Evolutionary conservation across 2,113 vertebrate genomes (phyloP), one percentile per base, ranked within the genome.

Genomic region (Pluvialis apricaria): DNA sequence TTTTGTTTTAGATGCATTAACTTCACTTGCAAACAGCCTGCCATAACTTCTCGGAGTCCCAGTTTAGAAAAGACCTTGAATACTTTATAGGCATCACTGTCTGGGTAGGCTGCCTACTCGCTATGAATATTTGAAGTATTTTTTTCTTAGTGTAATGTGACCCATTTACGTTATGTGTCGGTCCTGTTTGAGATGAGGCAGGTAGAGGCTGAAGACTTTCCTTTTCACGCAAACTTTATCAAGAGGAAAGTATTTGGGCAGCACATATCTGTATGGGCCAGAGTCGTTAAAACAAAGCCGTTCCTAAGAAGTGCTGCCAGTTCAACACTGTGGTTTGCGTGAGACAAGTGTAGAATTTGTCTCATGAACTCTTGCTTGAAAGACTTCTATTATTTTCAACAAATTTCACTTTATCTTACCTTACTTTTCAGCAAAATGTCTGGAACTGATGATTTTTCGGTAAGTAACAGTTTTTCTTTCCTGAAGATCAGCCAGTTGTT

Each of bases 371-470:
- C 72, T 92, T 94, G 77, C 80, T 94, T 88, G 34, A 85, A 81
- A 75, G 75, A 60, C 73, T 38, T 86, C 16, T 88, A 87, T 90
- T 92, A 52, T 73, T 95, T 96, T 91, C 88, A 96, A 95, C 83
- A 82, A 95, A 92, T 89, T 91, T 94, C 86, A 92, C 94, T 96
- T 94, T 96, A 70, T 96, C 87, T 96, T 93, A 95, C 96, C 95
- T 97, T 97, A 75, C 93, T 95, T 97, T 97, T 95, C 95, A 97
- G 96, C 87, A 94, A 94, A 96, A 98, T 98, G 97, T 97, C 97
- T 96, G 97, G 97, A 94, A 91, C 96, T 82, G 97, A 98, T 94
- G 97, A 98, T 58, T 98, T 98, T 93, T 98, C 97, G 94, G 97
- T 98, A 91, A 97, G 97, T 97, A 86, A 83, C 82, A 68, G 90